These are phyloP conservation scores for Scaptomyza montana DNA, from an alignment of 1,140 invertebrate genomes.

Conservation along the genomic window DNA sequence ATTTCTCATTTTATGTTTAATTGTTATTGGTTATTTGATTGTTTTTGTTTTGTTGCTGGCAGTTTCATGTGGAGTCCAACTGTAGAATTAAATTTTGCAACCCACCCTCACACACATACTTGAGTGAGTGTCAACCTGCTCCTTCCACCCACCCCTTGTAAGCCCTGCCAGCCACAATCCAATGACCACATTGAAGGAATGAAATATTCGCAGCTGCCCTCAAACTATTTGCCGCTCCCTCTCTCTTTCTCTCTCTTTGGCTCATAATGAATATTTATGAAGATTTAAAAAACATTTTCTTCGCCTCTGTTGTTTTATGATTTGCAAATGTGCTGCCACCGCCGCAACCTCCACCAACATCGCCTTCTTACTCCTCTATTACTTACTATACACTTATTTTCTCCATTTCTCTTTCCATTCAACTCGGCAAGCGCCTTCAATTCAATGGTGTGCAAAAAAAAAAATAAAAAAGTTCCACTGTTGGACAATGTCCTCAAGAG, in stretches of 20 bases:
- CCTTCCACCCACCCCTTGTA: background rate
- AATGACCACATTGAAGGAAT: slow-evolving; percentile 47
- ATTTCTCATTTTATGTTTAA: slow-evolving; percentile 28
- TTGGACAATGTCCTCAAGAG: slow-evolving; percentile 60
- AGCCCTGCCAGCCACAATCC: slow-evolving; percentile 16
- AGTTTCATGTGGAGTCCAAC: slow-evolving; percentile 69
- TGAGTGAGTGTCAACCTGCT: too few species aligned
- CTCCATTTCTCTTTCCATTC: slow-evolving; percentile 8
- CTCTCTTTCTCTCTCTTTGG: slow-evolving; percentile 3
- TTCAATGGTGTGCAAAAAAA: slow-evolving; percentile 73
- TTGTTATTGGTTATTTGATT: slow-evolving; percentile 63
- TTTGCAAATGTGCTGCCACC: slow-evolving; percentile 71
- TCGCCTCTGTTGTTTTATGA: slow-evolving; percentile 83
- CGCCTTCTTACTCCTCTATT: slow-evolving; percentile 2
- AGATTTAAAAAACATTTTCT: slow-evolving; percentile 83
- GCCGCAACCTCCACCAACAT: background rate
- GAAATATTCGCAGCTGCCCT: slow-evolving; percentile 61
- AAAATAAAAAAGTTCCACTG: slow-evolving; percentile 45
- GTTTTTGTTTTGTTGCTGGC: slow-evolving; percentile 65
- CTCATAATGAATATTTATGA: slow-evolving; percentile 83
- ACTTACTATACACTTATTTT: slow-evolving; percentile 17
- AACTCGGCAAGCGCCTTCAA: slow-evolving; percentile 49
- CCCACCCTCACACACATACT: slow-evolving; percentile 21
- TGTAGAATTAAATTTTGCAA: slow-evolving; percentile 71
- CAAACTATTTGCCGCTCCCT: slow-evolving; percentile 71